phyloP scores from a whole-genome alignment of 2,797 vertebrate genomes.

The Epinephelus awoara region DNA sequence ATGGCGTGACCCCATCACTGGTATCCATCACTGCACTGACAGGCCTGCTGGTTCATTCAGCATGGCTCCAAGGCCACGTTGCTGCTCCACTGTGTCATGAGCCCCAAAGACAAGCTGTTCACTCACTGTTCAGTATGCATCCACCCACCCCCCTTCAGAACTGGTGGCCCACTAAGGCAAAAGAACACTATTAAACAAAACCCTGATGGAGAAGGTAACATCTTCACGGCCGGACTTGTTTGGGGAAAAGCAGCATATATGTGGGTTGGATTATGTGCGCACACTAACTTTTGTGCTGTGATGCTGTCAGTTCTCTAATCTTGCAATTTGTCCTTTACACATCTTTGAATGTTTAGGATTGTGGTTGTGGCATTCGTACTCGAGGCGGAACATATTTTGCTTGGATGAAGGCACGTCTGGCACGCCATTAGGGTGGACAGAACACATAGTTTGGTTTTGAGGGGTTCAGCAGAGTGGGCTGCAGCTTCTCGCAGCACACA shows the following conservation, averaged over 20 bases:
- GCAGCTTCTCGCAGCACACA: slow-evolving; percentile 37
- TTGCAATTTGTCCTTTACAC: slow-evolving; percentile 30
- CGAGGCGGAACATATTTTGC: slow-evolving; percentile 48
- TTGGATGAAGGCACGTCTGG: slow-evolving; percentile 56
- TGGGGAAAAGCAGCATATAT: neutral
- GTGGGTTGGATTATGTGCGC: neutral
- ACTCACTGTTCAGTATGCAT: slow-evolving; percentile 36
- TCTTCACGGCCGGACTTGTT: neutral
- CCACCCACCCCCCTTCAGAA: slow-evolving; percentile 10
- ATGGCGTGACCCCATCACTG: slow-evolving; percentile 66
- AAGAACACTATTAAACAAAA: neutral
- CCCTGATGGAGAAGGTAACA: neutral
- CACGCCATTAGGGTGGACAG: slow-evolving; percentile 40
- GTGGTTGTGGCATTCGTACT: slow-evolving; percentile 39
- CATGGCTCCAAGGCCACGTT: slow-evolving; percentile 81
- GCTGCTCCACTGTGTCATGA: slow-evolving; percentile 76
- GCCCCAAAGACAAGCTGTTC: slow-evolving; percentile 71
- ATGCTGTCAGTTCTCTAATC: slow-evolving; percentile 19
- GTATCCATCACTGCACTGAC: slow-evolving; percentile 82
- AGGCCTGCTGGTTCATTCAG: slow-evolving; percentile 68
- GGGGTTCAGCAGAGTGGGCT: slow-evolving; percentile 43
- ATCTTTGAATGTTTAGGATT: slow-evolving; percentile 32
- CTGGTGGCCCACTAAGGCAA: slow-evolving; percentile 40
- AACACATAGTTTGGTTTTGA: slow-evolving; percentile 22
- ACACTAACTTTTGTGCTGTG: slow-evolving; percentile 3